A percentile compares a stretch with the other conserved stretches of the same genome.
phyloP scores from a whole-genome alignment of 2,797 vertebrate genomes.

The Carapus acus region DNA sequence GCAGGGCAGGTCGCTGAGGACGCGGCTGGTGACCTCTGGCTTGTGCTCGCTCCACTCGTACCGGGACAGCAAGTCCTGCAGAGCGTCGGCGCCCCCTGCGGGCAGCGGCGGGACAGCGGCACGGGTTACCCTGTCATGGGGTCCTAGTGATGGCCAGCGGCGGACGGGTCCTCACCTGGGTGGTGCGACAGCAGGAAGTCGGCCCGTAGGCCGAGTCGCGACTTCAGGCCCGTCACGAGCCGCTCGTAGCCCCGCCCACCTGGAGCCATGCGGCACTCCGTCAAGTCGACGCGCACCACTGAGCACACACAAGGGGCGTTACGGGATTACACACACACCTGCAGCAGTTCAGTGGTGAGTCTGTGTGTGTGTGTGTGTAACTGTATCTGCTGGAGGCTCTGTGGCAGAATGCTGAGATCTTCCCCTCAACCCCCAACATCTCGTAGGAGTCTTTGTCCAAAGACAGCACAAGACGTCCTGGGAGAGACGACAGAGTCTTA shows the following conservation, averaged over 20 bases:
- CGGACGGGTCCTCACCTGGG: conserved; percentile 71
- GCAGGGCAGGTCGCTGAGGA: conserved; percentile 66
- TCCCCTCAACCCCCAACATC: conserved; percentile 84
- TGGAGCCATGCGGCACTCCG: conserved; percentile 68
- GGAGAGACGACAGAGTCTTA: not conserved
- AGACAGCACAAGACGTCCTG: conserved; percentile 56
- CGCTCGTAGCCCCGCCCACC: conserved; percentile 77
- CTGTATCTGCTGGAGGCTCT: conserved; percentile 77
- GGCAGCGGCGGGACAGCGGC: conserved; percentile 3
- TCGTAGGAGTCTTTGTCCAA: conserved; percentile 88
- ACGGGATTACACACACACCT: not conserved
- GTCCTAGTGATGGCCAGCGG: not conserved
- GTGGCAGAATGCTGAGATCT: conserved; percentile 78
- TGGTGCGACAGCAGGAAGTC: conserved; percentile 83
- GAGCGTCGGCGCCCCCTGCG: conserved; percentile 54
- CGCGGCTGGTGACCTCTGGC: conserved; percentile 64
- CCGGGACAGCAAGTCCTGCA: conserved; percentile 76
- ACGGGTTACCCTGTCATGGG: conserved; percentile 3
- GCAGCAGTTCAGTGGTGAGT: too few relatives aligned
- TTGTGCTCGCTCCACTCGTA: conserved; percentile 72
- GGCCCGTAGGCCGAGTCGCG: conserved; percentile 76
- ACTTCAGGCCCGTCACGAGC: conserved; percentile 76
- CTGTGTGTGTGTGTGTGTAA: conserved; percentile 34
- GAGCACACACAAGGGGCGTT: conserved; percentile 17
- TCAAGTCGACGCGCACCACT: conserved; percentile 84